phyloP scores from a whole-genome alignment of 1,140 invertebrate genomes.

The Orchestia grillus region DNA sequence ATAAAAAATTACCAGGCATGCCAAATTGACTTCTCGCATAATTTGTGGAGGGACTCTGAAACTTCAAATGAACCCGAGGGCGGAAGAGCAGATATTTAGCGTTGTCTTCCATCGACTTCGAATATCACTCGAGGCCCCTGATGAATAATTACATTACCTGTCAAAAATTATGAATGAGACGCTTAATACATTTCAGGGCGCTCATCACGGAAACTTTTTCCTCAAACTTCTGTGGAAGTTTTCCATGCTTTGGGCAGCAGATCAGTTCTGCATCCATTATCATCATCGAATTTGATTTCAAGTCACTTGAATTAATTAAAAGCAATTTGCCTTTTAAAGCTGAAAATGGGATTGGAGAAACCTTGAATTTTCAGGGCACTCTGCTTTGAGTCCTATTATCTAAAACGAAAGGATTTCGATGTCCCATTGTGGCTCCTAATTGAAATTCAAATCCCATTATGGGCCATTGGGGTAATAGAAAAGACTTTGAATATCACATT shows the following conservation, averaged over 20 bases:
- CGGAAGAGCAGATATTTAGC: not conserved
- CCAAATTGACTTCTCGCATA: not conserved
- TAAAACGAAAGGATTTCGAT: not conserved
- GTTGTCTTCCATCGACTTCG: not conserved
- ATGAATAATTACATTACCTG: not conserved
- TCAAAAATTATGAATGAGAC: not conserved
- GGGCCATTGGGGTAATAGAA: not conserved
- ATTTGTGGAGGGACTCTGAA: not conserved
- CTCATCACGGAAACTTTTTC: not conserved
- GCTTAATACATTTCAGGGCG: not conserved
- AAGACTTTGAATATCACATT: not conserved
- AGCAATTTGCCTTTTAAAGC: not conserved
- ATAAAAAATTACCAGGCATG: not conserved
- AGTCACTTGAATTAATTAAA: not conserved
- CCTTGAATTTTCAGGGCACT: not conserved
- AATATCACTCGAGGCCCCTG: not conserved
- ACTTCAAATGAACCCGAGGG: not conserved
- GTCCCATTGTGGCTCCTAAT: not conserved
- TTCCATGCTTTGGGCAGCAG: not conserved
- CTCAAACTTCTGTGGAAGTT: not conserved
- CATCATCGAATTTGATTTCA: not conserved
- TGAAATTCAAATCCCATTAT: constrained; percentile 2
- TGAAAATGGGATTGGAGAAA: not conserved
- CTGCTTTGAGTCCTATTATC: not conserved
- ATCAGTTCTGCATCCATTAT: not conserved